Conservation (phyloP, 2,888 invertebrate genomes). For the Caenorhabditis wallacei region DNA sequence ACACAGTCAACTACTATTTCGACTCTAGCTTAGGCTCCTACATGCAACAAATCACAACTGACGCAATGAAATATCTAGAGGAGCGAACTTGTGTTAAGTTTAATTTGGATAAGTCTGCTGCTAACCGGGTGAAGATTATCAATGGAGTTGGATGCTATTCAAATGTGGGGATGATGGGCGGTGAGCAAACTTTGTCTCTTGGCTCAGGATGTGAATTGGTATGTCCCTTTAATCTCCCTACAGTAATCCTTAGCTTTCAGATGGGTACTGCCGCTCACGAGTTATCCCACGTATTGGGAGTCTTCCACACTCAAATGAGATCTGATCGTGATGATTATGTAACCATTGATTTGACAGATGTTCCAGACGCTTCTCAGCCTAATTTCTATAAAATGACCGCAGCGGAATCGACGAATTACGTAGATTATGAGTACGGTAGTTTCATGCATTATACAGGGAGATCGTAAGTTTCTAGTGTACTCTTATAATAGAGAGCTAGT, state of each 20-base stretch:
- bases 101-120: conserved; percentile 39
- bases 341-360: conserved; percentile 66
- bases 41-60: conserved; percentile 41
- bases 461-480: conserved; percentile 35
- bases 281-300: conserved; percentile 64
- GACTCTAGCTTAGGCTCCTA: conserved; percentile 35
- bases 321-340: conserved; percentile 68
- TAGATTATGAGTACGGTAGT: conserved; percentile 68
- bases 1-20: conserved; percentile 67
- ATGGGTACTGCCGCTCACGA: conserved; percentile 70
- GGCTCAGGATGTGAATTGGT: conserved; percentile 68
- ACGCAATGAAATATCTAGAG: conserved; percentile 52
- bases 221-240: neutral
- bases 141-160: conserved; percentile 70
- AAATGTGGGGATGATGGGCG: conserved; percentile 65
- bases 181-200: conserved; percentile 65
- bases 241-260: conserved; percentile 21
- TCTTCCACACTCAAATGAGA: conserved; percentile 71
- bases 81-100: conserved; percentile 64
- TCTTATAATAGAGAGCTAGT: no score
- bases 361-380: conserved; percentile 26
- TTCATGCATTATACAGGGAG: conserved; percentile 68
- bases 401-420: conserved; percentile 31
- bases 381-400: conserved; percentile 53
- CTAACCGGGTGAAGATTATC: conserved; percentile 66